These are phyloP conservation scores for Trachymyrmex septentrionalis DNA, from an alignment of 1,140 invertebrate species.

Conservation along the genomic window DNA sequence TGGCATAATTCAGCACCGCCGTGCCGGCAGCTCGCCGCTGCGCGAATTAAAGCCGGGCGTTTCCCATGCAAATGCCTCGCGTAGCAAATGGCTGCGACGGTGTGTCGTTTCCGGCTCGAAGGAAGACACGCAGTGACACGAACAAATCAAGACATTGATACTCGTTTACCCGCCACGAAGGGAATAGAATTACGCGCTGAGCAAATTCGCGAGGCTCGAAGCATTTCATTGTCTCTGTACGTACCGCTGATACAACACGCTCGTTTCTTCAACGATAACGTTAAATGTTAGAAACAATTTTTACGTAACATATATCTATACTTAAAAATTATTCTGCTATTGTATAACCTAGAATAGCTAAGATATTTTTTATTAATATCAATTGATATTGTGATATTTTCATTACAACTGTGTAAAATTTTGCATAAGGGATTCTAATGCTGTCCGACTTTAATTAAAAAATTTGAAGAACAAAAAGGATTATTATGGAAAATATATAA, in stretches of 20 bases:
- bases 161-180: constrained; percentile 5
- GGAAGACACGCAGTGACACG: constrained; percentile 35
- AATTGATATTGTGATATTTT: not conserved
- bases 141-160: constrained; percentile 64
- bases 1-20: constrained; percentile 80
- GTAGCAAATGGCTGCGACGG: constrained; percentile 31
- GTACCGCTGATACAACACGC: not conserved
- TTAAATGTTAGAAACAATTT: not conserved
- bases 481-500: not conserved
- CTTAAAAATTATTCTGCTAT: constrained; percentile 6
- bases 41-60: constrained; percentile 81
- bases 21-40: constrained; percentile 71
- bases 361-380: constrained; percentile 17
- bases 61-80: constrained; percentile 75
- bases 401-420: not conserved
- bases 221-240: not conserved
- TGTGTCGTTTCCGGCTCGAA: constrained; percentile 40
- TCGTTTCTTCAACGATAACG: constrained; percentile 50
- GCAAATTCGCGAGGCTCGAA: constrained; percentile 40
- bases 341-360: not conserved
- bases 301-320: not conserved
- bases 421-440: not conserved
- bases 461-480: not conserved
- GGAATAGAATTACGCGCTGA: not conserved
- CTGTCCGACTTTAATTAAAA: not conserved